Evolutionary conservation across 2,113 vertebrate species (phyloP).

Genomic region (Triplophysa rosa): DNA sequence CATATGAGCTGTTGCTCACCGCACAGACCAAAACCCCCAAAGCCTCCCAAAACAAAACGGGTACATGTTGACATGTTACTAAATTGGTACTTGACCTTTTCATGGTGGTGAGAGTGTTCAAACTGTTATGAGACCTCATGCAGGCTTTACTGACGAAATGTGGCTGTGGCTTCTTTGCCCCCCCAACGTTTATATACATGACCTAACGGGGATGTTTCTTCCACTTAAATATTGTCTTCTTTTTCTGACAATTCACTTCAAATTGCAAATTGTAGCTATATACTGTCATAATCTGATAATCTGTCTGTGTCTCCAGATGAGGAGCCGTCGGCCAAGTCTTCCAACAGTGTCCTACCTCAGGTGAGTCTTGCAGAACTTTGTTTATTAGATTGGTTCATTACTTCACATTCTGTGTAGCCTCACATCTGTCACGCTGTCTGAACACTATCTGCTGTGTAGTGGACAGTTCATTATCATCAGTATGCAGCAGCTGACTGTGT

Average conservation of each 20-base stretch:
- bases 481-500: constrained; percentile 19
- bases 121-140: neutral
- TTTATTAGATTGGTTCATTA: neutral
- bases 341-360: constrained; percentile 76
- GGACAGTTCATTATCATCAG: neutral
- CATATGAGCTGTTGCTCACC: constrained; percentile 87
- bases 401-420: neutral
- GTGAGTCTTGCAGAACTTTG: constrained; percentile 48
- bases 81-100: neutral
- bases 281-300: neutral
- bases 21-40: constrained; percentile 86
- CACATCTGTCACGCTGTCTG: neutral
- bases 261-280: constrained; percentile 4
- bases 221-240: neutral
- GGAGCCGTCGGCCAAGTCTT: constrained; percentile 62
- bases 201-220: neutral
- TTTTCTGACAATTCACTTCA: too few relatives aligned
- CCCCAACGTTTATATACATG: neutral
- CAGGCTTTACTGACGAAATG: too few relatives aligned
- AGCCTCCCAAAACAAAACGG: constrained; percentile 52
- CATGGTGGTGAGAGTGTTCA: neutral
- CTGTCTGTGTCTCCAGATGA: constrained; percentile 60
- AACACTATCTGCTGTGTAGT: constrained; percentile 6
- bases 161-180: neutral
- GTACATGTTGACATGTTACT: neutral